These are phyloP conservation scores for Halictus ligatus DNA, from an alignment of 2,888 invertebrate species.

Conservation along the genomic window DNA sequence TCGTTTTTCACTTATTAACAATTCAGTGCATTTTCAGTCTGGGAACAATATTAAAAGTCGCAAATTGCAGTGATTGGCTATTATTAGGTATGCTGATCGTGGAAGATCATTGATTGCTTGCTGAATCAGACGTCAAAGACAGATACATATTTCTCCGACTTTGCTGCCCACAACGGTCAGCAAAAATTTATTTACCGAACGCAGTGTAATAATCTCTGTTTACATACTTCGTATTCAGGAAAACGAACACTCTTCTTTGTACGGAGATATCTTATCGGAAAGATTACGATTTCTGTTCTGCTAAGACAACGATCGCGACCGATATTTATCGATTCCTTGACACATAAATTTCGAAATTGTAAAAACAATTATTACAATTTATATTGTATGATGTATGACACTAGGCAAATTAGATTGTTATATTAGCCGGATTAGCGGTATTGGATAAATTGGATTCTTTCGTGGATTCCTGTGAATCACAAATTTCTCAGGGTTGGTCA, in stretches of 20 bases:
- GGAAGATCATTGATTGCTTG: background rate
- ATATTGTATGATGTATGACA: background rate
- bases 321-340: too few relatives aligned
- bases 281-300: background rate
- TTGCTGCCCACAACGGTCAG: background rate
- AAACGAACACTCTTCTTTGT: background rate
- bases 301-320: background rate
- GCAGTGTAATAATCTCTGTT: background rate
- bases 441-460: background rate
- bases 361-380: background rate
- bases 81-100: background rate
- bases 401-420: background rate
- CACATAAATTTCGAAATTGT: background rate
- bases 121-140: background rate
- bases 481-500: background rate
- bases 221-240: background rate
- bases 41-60: too few relatives aligned
- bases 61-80: background rate
- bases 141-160: background rate
- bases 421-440: background rate
- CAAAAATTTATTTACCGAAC: background rate
- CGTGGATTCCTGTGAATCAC: background rate
- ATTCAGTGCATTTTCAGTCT: too few relatives aligned
- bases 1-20: too few relatives aligned
- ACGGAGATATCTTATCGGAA: background rate